A percentile compares a stretch with the other conserved stretches of the same genome.
These are phyloP conservation scores for Equus przewalskii DNA, from an alignment of 2,113 vertebrate species.

Conservation along the genomic window DNA sequence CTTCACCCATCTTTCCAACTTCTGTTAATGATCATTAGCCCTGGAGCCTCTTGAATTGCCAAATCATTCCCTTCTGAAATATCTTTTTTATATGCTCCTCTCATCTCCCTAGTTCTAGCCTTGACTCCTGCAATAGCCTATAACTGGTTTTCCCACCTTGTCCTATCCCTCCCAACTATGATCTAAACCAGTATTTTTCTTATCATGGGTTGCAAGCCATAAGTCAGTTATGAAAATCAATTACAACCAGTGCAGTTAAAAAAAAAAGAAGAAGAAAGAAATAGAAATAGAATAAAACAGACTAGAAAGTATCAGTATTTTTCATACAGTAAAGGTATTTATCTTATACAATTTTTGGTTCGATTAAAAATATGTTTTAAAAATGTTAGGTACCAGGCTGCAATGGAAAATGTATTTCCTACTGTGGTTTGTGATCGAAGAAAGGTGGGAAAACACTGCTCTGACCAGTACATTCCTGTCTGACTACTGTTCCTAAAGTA, in stretches of 20 bases:
- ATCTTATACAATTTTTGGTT: neutral
- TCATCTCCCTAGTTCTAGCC: neutral
- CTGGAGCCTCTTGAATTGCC: neutral
- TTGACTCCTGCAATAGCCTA: neutral
- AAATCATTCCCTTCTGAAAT: slow-evolving; percentile 48
- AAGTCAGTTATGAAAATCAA: neutral
- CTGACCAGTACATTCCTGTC: neutral
- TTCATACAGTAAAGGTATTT: neutral
- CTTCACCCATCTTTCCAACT: neutral
- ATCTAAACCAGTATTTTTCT: slow-evolving; percentile 36
- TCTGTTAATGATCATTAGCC: neutral
- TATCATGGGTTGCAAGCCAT: neutral
- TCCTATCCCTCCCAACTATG: neutral
- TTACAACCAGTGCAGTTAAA: neutral
- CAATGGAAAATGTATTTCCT: slow-evolving; percentile 3
- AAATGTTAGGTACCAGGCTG: neutral
- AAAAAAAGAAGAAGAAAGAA: neutral
- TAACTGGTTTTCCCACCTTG: neutral
- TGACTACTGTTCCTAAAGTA: neutral
- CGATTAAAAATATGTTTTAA: slow-evolving; percentile 34
- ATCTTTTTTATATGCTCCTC: neutral
- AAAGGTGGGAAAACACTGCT: neutral
- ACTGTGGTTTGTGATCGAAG: neutral
- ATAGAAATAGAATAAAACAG: neutral
- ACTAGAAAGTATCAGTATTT: neutral